A percentile compares a stretch with the other conserved stretches of the same genome.
Evolutionary conservation across 1,140 invertebrate species (phyloP).

Genomic region (Pissodes strobi): DNA sequence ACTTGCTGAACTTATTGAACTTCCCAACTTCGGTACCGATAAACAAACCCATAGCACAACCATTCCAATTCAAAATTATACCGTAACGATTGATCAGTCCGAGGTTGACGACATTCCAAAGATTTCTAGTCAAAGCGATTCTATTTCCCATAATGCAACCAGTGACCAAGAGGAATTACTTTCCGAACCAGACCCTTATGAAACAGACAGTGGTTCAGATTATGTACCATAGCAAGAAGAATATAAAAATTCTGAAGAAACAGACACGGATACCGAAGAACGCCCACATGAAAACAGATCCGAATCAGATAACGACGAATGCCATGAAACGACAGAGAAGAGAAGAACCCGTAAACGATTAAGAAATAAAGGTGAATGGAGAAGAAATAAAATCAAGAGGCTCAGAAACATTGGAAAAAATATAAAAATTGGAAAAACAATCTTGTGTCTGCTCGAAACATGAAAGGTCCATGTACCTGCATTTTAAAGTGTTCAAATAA

Average conservation of each 20-base stretch:
- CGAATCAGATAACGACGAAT: background rate
- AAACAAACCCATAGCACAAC: background rate
- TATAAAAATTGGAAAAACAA: slow-evolving; percentile 14
- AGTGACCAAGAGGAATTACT: slow-evolving; percentile 8
- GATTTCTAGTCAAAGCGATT: slow-evolving; percentile 8
- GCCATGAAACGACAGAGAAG: slow-evolving; percentile 3
- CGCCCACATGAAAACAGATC: background rate
- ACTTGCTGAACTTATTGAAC: background rate
- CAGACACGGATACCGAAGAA: background rate
- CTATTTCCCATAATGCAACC: slow-evolving; percentile 8
- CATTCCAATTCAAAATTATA: background rate
- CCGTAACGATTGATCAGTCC: background rate
- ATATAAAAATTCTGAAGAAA: slow-evolving; percentile 11
- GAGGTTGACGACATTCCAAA: slow-evolving; percentile 8
- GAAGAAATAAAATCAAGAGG: slow-evolving; percentile 10
- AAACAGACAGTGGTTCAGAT: slow-evolving; percentile 8
- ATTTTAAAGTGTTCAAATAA: slow-evolving; percentile 10
- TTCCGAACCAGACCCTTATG: slow-evolving; percentile 5
- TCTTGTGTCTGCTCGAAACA: slow-evolving; percentile 1
- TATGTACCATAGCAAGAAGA: slow-evolving; percentile 12
- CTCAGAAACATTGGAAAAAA: slow-evolving; percentile 6
- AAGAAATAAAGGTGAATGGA: slow-evolving; percentile 4
- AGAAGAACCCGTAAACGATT: slow-evolving; percentile 8
- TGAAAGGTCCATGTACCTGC: slow-evolving; percentile 4
- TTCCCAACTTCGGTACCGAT: background rate